Evolutionary conservation across 2,888 invertebrate genomes (phyloP).

Genomic region (Podotricha telesiphe): DNA sequence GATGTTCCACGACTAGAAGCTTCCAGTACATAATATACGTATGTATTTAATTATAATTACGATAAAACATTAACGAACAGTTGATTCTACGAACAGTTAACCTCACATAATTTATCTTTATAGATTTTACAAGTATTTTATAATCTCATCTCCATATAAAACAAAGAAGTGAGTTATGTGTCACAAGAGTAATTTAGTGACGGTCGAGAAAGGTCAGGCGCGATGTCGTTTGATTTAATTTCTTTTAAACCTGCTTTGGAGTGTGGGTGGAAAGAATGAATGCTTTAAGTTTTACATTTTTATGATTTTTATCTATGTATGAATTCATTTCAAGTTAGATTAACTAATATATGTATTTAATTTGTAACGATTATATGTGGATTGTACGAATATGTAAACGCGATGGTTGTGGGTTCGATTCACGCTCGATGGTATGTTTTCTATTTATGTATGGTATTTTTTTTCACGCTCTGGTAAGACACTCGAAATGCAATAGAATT

Average conservation of each 20-base stretch:
- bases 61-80: too few species aligned
- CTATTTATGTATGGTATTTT: too few species aligned
- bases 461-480: too few species aligned
- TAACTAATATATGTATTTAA: constrained; percentile 3
- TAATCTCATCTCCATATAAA: constrained; percentile 10
- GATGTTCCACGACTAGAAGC: neutral
- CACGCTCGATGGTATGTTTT: too few species aligned
- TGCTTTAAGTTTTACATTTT: neutral
- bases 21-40: neutral
- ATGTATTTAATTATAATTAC: neutral
- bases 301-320: neutral
- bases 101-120: constrained; percentile 12
- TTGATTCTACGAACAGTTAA: constrained; percentile 3
- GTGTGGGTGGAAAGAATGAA: constrained; percentile 17
- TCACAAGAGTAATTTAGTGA: constrained; percentile 34
- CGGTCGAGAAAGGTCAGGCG: constrained; percentile 35
- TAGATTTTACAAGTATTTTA: constrained; percentile 15
- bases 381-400: neutral
- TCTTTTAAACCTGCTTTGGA: constrained; percentile 18
- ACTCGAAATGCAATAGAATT: too few species aligned
- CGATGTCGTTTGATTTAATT: constrained; percentile 29
- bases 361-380: neutral
- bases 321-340: neutral
- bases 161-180: constrained; percentile 20
- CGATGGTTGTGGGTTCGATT: too few species aligned